Base-by-base conservation (phyloP, 1,140 invertebrate species). In the Steinernema khuongi region DNA sequence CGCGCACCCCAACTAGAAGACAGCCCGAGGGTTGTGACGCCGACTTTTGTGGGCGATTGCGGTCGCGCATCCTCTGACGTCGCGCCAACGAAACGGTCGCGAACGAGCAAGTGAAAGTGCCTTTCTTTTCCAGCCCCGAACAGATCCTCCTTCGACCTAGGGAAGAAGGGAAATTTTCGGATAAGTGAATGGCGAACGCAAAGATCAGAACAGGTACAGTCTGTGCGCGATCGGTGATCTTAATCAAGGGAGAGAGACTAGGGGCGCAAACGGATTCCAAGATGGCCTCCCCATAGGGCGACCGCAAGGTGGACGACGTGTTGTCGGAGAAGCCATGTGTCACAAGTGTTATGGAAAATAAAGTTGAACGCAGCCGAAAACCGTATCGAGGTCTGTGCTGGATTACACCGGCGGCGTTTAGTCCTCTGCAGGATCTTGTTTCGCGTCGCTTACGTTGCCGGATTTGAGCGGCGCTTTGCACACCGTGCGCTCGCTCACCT, bases 21-120 rank as follows among this genome's bases (percentile, higher is more conserved):
- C 50, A 60, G 14, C 50, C 50, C 50, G 50, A 60, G 50, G 50
- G 50, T 60, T 60, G 50, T 22, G 50, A 60, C 50, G 50, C 50
- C 26, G 50, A 60, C 50, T 60, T 41, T 60, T 11, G 50, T 60
- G 50, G 11, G 50, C 50, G 50, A 60, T 60, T 60, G 50, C 50
- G 50, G 22, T 60, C 50, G 11, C 22, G 50, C 50, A 26, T 41
- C 36, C 36, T 41, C 36, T 41, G 50, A 60, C 11, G 50, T 60
- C n/a, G 7, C 50, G 50, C 11, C 50, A 14, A 2, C 50, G 50
- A 17, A 2, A 22, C 50, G 50, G 22, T 4, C 50, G 50, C 50
- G 50, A n/a, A 17, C 50, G 50, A 60, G 22, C 50, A 14, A 60
- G 50, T 60, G 50, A 60, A 60, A 60, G 50, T 60, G 11, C 4